A percentile compares a stretch with the other conserved stretches of the same genome.
Evolutionary conservation across 1,140 invertebrate genomes (phyloP).

Genomic region (Bursaphelenchus mucronatus): DNA sequence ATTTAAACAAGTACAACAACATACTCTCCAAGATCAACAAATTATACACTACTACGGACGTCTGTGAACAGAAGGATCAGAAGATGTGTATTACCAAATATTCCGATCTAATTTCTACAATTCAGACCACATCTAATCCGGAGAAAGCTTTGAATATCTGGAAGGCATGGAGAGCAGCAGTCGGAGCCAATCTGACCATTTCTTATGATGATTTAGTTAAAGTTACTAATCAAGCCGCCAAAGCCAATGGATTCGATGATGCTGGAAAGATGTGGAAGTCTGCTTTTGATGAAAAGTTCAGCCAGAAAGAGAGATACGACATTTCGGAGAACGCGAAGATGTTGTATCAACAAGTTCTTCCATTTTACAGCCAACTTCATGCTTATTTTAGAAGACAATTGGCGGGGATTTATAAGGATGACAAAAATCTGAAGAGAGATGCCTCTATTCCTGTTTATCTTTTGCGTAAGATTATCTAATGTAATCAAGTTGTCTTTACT

Average conservation of each 20-base stretch:
- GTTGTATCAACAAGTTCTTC: slow-evolving; percentile 35
- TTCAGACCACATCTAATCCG: slow-evolving; percentile 24
- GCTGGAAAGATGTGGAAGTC: slow-evolving; percentile 42
- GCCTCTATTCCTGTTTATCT: slow-evolving; percentile 72
- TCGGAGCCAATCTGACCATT: slow-evolving; percentile 28
- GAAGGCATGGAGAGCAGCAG: slow-evolving; percentile 37
- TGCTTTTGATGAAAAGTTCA: slow-evolving; percentile 33
- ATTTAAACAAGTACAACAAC: slow-evolving; percentile 35
- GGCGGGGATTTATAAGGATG: slow-evolving; percentile 29
- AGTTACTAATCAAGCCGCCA: slow-evolving; percentile 44
- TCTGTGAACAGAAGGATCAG: slow-evolving; percentile 26
- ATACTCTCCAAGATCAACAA: slow-evolving; percentile 39
- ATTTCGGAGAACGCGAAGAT: slow-evolving; percentile 26
- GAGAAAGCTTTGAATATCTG: slow-evolving; percentile 27
- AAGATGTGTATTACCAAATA: slow-evolving; percentile 30
- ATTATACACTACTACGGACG: slow-evolving; percentile 28
- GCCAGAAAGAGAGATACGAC: slow-evolving; percentile 24
- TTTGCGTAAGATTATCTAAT: slow-evolving; percentile 29
- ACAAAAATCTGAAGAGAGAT: slow-evolving; percentile 36
- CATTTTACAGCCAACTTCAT: slow-evolving; percentile 44
- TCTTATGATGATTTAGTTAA: slow-evolving; percentile 34
- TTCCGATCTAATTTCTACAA: slow-evolving; percentile 22
- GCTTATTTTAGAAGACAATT: slow-evolving; percentile 39
- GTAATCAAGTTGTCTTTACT: background rate
- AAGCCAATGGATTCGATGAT: slow-evolving; percentile 40